Evolutionary conservation across 2,888 invertebrate species (phyloP).

Genomic region (Tenthredo distinguenda): DNA sequence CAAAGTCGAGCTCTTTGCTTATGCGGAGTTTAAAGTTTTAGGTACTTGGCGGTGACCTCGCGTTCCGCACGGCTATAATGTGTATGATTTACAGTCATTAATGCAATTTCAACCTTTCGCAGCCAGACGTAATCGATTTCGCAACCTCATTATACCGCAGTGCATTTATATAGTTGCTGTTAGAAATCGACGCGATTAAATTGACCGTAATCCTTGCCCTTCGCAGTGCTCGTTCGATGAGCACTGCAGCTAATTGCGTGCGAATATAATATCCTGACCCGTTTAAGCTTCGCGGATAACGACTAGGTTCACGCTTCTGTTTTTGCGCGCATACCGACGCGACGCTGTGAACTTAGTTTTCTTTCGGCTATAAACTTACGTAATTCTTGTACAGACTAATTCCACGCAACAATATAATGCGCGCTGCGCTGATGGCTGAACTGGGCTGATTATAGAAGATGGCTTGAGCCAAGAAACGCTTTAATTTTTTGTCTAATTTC

Average conservation of each 20-base stretch:
- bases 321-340: background rate
- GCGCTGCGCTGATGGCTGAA: background rate
- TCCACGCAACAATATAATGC: background rate
- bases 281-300: constrained; percentile 14
- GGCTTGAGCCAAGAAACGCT: background rate
- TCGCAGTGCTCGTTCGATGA: background rate
- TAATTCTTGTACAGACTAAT: background rate
- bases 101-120: constrained; percentile 1
- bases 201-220: constrained; percentile 35
- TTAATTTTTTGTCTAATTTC: background rate
- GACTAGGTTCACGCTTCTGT: background rate
- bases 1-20: background rate
- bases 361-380: background rate
- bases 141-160: background rate
- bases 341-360: background rate
- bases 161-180: background rate
- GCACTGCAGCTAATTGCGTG: background rate
- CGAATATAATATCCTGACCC: constrained; percentile 10
- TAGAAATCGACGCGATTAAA: constrained; percentile 32
- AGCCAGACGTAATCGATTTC: background rate
- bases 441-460: background rate
- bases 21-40: background rate
- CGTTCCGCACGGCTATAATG: background rate
- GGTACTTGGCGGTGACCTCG: constrained; percentile 6
- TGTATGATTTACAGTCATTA: constrained; percentile 20